Base-by-base conservation (phyloP, 2,888 invertebrate species). In the Aphelenchoides bicaudatus region DNA sequence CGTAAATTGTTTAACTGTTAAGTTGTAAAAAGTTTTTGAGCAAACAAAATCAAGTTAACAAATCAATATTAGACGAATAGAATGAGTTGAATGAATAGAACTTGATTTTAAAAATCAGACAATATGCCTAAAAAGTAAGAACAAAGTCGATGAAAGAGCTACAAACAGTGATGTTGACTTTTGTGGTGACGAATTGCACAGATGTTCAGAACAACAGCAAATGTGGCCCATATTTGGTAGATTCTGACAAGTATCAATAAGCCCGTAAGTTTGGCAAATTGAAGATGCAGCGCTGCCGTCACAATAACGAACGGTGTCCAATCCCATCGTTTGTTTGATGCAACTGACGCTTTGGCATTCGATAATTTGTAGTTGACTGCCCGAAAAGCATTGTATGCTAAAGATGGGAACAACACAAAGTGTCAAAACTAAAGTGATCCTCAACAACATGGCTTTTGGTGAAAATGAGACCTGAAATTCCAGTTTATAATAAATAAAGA, bases 231-330 rank as follows among this genome's bases (percentile, higher is more conserved):
- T 65, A 47, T 68, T 72, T 31, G 74, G 74, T 31, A 76, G 71
- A 28, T 61, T 73, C 31, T 74, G 71, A 43, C 76, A 76, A 4
- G 70, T 61, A 56, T 76, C 74, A 34, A 72, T 61, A 21, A 75
- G 66, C 3, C 73, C 65, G 39, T 76, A 76, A 2, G 75, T 74
- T 61, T 74, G 69, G 46, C 76, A 76, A 48, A 76, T 75, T 2
- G 29, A 76, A 1, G 73, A 69, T 5, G 70, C 28, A 8, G 29
- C 49, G 21, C 16, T 66, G 13, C 76, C 76, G 51, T 76, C 76
- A 49, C 76, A 76, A 51, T 76, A 76, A 29, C 76, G 71, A 21
- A 76, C 76, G 61, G 76, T 76, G 64, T 76, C 76, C 52, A 74
- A 61, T 51, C 74, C 74, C 19, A 76, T 63, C n/a, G 73, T 69